Conservation (phyloP, 2,113 vertebrate species). For the Vulpes lagopus region DNA sequence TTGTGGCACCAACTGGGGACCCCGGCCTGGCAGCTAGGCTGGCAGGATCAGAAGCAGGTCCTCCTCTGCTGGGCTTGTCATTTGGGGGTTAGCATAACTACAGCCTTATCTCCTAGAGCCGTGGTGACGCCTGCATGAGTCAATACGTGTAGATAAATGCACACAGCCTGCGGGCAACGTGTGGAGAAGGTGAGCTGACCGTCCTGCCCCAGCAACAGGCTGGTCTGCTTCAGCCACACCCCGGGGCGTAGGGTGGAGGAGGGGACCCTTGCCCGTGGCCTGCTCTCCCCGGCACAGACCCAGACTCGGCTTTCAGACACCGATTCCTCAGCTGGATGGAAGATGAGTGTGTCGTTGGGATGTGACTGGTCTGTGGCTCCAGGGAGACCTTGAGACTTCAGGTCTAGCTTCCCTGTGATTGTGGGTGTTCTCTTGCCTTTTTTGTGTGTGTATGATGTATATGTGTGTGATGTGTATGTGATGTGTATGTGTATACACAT, state of each 20-base stretch:
- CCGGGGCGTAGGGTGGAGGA: accelerated
- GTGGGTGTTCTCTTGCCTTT: accelerated
- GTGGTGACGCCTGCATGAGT: accelerated
- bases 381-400: accelerated
- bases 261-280: accelerated
- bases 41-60: accelerated
- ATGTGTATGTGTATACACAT: not conserved
- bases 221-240: not conserved
- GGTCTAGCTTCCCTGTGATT: accelerated
- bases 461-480: not conserved
- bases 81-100: not conserved
- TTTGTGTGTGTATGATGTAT: not conserved
- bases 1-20: accelerated
- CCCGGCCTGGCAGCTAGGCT: accelerated
- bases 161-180: accelerated
- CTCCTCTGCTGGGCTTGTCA: accelerated
- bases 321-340: not conserved
- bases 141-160: accelerated
- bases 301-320: not conserved
- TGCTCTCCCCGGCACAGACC: not conserved
- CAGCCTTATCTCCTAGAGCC: accelerated
- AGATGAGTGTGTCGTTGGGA: accelerated
- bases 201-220: accelerated
- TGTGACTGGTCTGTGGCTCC: accelerated
- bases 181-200: accelerated